Percentiles rank a stretch among this genome's conserved stretches.
Conservation (phyloP, 2,113 vertebrate genomes). For the Castor canadensis region DNA sequence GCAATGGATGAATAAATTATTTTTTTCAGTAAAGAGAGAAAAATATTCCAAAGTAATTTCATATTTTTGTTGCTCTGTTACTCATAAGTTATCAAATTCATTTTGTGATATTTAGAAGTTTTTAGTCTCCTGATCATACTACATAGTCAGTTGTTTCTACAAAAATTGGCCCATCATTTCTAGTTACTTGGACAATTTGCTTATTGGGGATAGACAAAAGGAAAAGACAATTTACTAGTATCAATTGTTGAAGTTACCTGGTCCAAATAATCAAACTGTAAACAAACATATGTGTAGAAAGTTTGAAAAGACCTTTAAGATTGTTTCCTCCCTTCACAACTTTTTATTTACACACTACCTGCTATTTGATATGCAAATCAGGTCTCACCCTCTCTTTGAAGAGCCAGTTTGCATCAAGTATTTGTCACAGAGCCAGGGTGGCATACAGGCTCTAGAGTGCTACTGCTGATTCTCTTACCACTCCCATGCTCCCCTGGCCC, state of each 20-base stretch:
- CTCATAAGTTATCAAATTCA: slow-evolving; percentile 8
- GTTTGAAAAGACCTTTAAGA: neutral
- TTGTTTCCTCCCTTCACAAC: neutral
- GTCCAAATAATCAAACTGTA: neutral
- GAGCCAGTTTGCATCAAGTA: neutral
- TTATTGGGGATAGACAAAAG: neutral
- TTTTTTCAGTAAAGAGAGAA: neutral
- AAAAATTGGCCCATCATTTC: neutral
- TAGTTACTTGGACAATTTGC: neutral
- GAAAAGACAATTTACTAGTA: neutral
- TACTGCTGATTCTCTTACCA: neutral
- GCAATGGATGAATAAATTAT: neutral
- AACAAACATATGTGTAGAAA: neutral
- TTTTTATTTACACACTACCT: neutral
- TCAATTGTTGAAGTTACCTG: neutral
- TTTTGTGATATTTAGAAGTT: slow-evolving; percentile 18
- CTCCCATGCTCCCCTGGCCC: neutral
- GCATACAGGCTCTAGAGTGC: neutral
- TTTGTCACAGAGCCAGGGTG: neutral
- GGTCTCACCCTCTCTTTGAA: neutral
- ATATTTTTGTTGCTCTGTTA: neutral
- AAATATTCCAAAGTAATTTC: neutral
- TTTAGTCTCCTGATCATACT: neutral
- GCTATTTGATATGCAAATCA: neutral
- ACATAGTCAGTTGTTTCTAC: neutral